A percentile compares a stretch with the other conserved stretches of the same genome.
phyloP scores from a whole-genome alignment of 1,140 invertebrate species.

The Euura saliciscinereae region DNA sequence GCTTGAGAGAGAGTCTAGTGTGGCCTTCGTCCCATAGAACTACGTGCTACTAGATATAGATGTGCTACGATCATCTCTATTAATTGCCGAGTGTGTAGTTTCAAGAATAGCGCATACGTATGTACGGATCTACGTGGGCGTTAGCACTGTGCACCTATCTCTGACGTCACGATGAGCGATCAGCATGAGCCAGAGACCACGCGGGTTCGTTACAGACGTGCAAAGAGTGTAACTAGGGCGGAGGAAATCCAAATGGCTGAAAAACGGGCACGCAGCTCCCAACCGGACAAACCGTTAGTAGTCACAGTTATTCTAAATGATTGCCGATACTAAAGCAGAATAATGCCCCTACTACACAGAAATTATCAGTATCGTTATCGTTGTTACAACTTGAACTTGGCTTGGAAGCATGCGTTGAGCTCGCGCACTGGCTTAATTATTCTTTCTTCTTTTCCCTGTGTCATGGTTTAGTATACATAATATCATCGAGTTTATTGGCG shows the following conservation, averaged over 20 bases:
- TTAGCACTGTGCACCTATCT: no score
- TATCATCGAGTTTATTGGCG: no score
- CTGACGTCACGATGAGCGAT: slow-evolving; percentile 20
- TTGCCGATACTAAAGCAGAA: background rate
- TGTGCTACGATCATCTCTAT: no score
- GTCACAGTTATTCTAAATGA: background rate
- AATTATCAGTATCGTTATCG: slow-evolving; percentile 47
- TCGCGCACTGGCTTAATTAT: no score
- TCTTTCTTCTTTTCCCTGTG: no score
- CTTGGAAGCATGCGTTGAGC: background rate
- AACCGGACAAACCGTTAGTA: slow-evolving; percentile 89
- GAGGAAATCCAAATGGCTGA: slow-evolving; percentile 86
- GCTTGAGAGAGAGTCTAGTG: no score
- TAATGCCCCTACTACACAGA: slow-evolving; percentile 41
- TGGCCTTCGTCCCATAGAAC: no score
- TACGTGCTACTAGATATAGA: no score
- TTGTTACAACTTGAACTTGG: background rate
- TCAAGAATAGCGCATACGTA: no score
- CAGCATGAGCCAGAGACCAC: slow-evolving; percentile 35
- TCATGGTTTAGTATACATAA: no score
- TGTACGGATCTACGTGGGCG: no score
- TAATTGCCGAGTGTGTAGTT: no score
- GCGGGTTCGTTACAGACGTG: slow-evolving; percentile 70
- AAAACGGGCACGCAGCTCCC: slow-evolving; percentile 76
- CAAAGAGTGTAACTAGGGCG: slow-evolving; percentile 84